Evolutionary conservation across 2,797 vertebrate species (phyloP), one percentile per base, ranked within the genome.

Genomic region (Amazona finschi): DNA sequence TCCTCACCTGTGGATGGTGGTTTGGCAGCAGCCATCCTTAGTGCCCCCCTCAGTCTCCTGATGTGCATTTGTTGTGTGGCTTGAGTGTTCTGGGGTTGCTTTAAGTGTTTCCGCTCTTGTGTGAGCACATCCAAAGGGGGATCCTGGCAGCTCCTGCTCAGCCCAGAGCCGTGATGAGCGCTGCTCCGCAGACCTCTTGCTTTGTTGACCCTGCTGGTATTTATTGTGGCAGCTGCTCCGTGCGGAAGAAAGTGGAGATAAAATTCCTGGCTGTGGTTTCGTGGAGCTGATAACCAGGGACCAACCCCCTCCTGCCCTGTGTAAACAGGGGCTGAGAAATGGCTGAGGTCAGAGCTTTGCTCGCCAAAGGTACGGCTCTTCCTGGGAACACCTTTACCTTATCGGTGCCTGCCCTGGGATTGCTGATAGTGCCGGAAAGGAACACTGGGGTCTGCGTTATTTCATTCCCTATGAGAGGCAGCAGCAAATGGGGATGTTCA

Each of bases 1-100:
- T 8, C 31, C 57, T 19, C 2, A 1, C 33, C 2, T 0, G 3
- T 15, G 47, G 53, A 15, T 0, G 0, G 8, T 0, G 9, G 4
- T n/a, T 69, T 61, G 52, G 1, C 38, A 44, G 20, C 30, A 3
- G 13, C 33, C 5, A 1, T 28, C 44, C 55, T 36, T 2, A 1
- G 15, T 14, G 62, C 8, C 1, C 17, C 62, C 36, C 3, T 0
- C 52, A 15, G 18, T 5, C 70, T 39, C 22, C 31, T 1, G 1
- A 3, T 0, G 1, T 9, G 55, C 44, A 0, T 38, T 74, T 2
- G 0, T 0, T 5, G 20, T 3, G 64, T 20, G 80, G 36, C 46
- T 58, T 1, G 1, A 9, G 30, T 14, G 0, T 62, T 70, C 22
- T 4, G 73, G 61, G 58, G 36, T 39, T n/a, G 33, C 11, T 80